These are phyloP conservation scores for Burhinus bistriatus DNA, from an alignment of 2,113 vertebrate genomes.

Conservation along the genomic window DNA sequence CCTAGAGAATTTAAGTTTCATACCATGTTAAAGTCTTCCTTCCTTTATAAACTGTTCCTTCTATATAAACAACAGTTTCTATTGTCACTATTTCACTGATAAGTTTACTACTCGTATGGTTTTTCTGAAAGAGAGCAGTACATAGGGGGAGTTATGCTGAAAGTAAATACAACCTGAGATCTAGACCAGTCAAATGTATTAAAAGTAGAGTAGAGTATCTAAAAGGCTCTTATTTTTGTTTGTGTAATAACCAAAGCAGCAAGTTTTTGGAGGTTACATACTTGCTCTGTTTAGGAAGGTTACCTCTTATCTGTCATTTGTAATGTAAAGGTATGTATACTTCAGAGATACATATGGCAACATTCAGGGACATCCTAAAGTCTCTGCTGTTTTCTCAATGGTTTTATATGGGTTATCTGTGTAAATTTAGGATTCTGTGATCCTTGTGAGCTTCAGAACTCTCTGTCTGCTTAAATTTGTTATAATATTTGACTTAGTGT, in stretches of 20 bases:
- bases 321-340: not conserved
- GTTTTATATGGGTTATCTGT: not conserved
- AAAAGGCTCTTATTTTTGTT: not conserved
- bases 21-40: not conserved
- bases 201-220: not conserved
- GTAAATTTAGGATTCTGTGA: not conserved
- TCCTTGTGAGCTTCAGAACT: not conserved
- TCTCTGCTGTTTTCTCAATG: not conserved
- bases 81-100: not conserved
- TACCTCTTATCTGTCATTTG: not conserved
- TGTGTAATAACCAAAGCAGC: not conserved
- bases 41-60: not conserved
- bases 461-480: not conserved
- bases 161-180: not conserved
- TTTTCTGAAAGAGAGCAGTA: not conserved
- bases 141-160: not conserved
- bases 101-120: accelerated
- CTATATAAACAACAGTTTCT: too few species aligned
- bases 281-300: not conserved
- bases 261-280: not conserved
- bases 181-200: not conserved
- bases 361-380: not conserved
- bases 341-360: not conserved
- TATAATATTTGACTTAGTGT: not conserved
- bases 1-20: not conserved